These are phyloP conservation scores for Turnix velox DNA, from an alignment of 2,113 vertebrate genomes.

Conservation along the genomic window DNA sequence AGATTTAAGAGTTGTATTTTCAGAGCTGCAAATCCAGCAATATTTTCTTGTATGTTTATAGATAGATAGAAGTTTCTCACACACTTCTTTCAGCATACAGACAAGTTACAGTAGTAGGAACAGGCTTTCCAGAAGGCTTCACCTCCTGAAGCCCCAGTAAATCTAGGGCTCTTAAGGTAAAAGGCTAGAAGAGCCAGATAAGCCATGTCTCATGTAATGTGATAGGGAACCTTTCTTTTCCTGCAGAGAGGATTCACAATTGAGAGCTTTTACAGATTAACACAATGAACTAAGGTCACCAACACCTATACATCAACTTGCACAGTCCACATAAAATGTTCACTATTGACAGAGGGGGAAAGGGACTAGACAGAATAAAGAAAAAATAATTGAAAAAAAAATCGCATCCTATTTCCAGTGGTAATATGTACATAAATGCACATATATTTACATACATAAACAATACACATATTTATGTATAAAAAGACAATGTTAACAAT, in stretches of 20 bases:
- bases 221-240: not conserved
- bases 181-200: slow-evolving; percentile 13
- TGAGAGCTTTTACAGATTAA: slow-evolving; percentile 19
- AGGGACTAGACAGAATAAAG: not conserved
- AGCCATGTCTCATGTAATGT: not conserved
- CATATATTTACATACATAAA: not conserved
- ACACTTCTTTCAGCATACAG: not conserved
- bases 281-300: not conserved
- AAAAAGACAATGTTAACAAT: not conserved
- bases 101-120: not conserved
- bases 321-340: not conserved
- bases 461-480: too few species aligned
- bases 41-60: not conserved
- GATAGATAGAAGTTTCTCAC: not conserved
- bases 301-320: not conserved
- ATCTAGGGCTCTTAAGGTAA: slow-evolving; percentile 38
- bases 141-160: not conserved
- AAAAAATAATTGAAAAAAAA: not conserved
- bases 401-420: not conserved
- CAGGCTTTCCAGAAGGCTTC: not conserved
- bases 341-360: not conserved
- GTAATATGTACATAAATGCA: not conserved
- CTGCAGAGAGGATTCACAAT: not conserved
- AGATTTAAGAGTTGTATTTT: not conserved
- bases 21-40: not conserved